Evolutionary conservation across 2,113 vertebrate genomes (phyloP).

Genomic region (Elephas maximus): DNA sequence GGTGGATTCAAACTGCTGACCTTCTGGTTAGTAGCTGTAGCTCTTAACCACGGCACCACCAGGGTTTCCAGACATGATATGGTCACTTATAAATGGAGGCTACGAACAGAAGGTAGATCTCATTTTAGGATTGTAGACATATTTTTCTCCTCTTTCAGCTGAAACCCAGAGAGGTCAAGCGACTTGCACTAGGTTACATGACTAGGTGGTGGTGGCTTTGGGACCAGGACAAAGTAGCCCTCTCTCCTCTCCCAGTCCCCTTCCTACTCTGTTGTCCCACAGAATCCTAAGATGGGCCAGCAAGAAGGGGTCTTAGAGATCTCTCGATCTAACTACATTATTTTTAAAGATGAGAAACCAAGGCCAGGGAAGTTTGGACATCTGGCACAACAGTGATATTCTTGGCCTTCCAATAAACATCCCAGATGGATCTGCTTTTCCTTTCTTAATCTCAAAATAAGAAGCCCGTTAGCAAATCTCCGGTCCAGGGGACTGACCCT

Average conservation of each 20-base stretch:
- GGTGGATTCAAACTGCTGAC: too few relatives aligned
- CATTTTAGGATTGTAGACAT: constrained; percentile 28
- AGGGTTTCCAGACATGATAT: neutral
- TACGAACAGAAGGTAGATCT: constrained; percentile 3
- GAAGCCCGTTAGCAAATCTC: neutral
- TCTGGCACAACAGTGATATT: neutral
- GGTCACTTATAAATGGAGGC: constrained; percentile 37
- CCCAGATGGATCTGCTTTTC: neutral
- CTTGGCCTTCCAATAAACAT: neutral
- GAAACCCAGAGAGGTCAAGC: constrained; percentile 14
- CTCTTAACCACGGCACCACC: too few relatives aligned
- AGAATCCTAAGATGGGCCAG: neutral
- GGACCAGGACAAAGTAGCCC: neutral
- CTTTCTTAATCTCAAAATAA: constrained; percentile 19
- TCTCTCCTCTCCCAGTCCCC: neutral
- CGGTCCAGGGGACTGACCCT: neutral
- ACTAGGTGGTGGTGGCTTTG: neutral
- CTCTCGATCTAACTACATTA: neutral
- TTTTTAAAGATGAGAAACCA: constrained; percentile 36
- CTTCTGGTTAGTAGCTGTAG: too few relatives aligned
- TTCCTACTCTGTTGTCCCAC: neutral
- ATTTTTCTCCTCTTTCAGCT: constrained; percentile 29
- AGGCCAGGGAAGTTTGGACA: neutral
- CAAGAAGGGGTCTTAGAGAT: neutral
- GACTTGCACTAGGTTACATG: neutral